Percentiles rank a stretch among this genome's conserved stretches.
Conservation (phyloP, 2,113 vertebrate species). For the Aphyosemion australe region DNA sequence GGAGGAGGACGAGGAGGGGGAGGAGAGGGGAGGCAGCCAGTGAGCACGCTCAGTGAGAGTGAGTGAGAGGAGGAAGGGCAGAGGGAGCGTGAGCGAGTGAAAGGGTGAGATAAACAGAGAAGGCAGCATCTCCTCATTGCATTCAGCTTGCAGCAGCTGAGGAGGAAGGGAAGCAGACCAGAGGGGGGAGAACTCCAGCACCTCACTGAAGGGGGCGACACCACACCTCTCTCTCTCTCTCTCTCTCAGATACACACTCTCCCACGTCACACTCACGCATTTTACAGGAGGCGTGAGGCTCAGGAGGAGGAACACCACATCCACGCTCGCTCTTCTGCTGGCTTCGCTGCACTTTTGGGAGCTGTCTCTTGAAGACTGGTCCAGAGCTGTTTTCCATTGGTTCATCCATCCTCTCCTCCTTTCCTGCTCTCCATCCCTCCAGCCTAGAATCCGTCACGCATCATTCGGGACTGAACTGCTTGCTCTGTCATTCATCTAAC, state of each 20-base stretch:
- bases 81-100: slow-evolving; percentile 47
- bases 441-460: slow-evolving; percentile 11
- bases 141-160: slow-evolving; percentile 62
- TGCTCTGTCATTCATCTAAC: slow-evolving; percentile 51
- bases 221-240: slow-evolving; percentile 38
- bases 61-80: slow-evolving; percentile 33
- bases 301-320: slow-evolving; percentile 56
- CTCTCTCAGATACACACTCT: slow-evolving; percentile 25
- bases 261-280: slow-evolving; percentile 51
- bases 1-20: slow-evolving; percentile 14
- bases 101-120: slow-evolving; percentile 55
- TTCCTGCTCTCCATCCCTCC: slow-evolving; percentile 34
- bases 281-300: slow-evolving; percentile 63
- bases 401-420: slow-evolving; percentile 52
- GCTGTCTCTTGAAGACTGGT: slow-evolving; percentile 71
- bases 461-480: slow-evolving; percentile 28
- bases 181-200: slow-evolving; percentile 53
- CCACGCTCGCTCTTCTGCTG: slow-evolving; percentile 42
- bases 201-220: slow-evolving; percentile 63
- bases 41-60: slow-evolving; percentile 41
- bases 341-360: slow-evolving; percentile 60
- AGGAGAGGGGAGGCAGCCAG: slow-evolving; percentile 25
- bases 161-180: slow-evolving; percentile 57
- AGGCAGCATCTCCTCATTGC: slow-evolving; percentile 71
- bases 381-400: slow-evolving; percentile 56